Evolutionary conservation across 2,113 vertebrate genomes (phyloP), one percentile per base, ranked within the genome.

Genomic region (Hippocampus zosterae): DNA sequence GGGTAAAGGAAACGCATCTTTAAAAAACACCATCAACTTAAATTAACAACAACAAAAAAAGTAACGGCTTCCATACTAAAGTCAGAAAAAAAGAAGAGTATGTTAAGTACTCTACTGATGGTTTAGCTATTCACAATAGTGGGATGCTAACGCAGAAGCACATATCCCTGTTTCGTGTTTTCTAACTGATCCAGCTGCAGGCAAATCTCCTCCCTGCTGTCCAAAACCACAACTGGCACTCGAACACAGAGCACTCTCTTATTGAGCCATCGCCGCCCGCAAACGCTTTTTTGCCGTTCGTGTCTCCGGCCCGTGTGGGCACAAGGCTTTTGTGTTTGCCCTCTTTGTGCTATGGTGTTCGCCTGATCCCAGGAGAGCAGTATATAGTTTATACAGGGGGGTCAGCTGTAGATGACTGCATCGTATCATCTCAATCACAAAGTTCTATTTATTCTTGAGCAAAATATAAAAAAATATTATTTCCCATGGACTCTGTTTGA

Each of bases 1-100:
- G 94, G 96, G 97, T 98, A 92, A 68, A 68, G n/a, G 5, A 23
- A 67, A 55, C 37, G 25, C 10, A 27, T 10, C 55, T 27, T 27
- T 12, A 56, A n/a, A 33, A 60, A 29, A 33, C 15, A 5, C 33
- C 33, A 62, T 10, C 18, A 57, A 15, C 12, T 27, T 29, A 27
- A 53, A 37, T 11, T 60, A 12, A 42, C 11, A 18, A 29, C 11
- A 57, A 27, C 55, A 5, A 16, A 25, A 59, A 59, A 27, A 1
- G 25, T 2, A 60, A 16, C 5, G 19, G 11, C 56, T 7, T 59
- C 11, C 4, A 13, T 23, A 56, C 19, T 23, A 1, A 55, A 55
- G n/a, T 55, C 8, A 55, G 53, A 21, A 23, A 55, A n/a, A n/a
- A 53, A 10, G n/a, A 12, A 25, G n/a, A 56, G 11, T 27, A 18